Base-by-base conservation (phyloP, 2,888 invertebrate species). In the Desoria tigrina region DNA sequence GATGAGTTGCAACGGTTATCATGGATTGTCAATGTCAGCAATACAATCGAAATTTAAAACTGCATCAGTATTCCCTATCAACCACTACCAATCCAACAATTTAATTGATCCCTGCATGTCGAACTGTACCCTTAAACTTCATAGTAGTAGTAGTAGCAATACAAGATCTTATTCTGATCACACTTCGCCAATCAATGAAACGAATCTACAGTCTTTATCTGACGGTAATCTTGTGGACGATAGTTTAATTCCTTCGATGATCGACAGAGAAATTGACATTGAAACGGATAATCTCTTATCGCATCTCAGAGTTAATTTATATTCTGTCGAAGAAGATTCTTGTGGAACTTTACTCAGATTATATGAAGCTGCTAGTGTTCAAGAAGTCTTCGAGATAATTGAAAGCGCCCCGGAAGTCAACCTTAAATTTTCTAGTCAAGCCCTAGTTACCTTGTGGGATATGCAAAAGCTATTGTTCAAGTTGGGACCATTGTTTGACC, bases 361-460 rank as follows among this genome's bases (percentile, higher is more conserved):
- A 6, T 72, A 63, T 39, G 67, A 72, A 32, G 63, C 67, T 9
- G 61, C 58, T 1, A 65, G 62, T 28, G 63, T 72, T 16, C 72
- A 72, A 51, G 63, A 69, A 56, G 56, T 72, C 7, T 67, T 72
- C 32, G 69, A 69, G 51, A 21, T 72, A 0, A 39, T 72, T 2
- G 61, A 68, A 21, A 11, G 18, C 21, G 7, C 11, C 21, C 24
- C n/a, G 16, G 39, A 58, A 9, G n/a, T 49, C 1, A 45, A 54
- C 23, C 2, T 63, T 2, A 67, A 68, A 58, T 39, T 68, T 39
- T 57, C 65, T 63, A 65, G 68, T 67, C 75, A 75, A 58, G 69
- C 72, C 24, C 56, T 75, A 26, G 61, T 73, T 2, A 65, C 69
- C 11, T 28, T 75, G 9, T 75, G 74, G 71, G 74, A 75, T 63